Conservation (phyloP, 2,113 vertebrate genomes). For the Delphinapterus leucas region DNA sequence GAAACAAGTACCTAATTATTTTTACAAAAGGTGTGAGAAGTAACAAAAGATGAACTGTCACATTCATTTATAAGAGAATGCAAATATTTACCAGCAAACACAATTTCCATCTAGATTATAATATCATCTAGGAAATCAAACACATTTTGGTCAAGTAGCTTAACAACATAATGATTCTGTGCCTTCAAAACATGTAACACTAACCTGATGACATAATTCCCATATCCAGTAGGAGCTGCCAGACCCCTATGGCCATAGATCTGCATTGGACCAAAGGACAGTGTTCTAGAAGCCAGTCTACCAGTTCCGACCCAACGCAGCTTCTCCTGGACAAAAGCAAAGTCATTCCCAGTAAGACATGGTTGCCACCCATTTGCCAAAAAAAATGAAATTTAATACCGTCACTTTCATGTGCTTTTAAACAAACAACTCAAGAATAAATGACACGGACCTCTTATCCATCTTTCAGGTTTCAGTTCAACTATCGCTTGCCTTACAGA, state of each 20-base stretch:
- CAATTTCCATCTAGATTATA: background rate
- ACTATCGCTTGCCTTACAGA: background rate
- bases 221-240: slow-evolving; percentile 97
- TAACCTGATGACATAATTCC: slow-evolving; percentile 95
- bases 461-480: background rate
- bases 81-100: slow-evolving; percentile 6
- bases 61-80: slow-evolving; percentile 55
- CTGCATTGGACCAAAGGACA: slow-evolving; percentile 93
- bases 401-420: background rate
- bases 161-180: background rate
- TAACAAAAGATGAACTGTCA: slow-evolving; percentile 37
- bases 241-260: slow-evolving; percentile 91
- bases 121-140: background rate
- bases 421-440: slow-evolving; percentile 5
- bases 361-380: background rate
- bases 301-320: slow-evolving; percentile 95
- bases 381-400: background rate
- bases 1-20: slow-evolving; percentile 28
- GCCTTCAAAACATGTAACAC: slow-evolving; percentile 37
- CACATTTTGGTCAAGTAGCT: background rate
- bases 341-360: background rate
- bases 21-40: slow-evolving; percentile 34
- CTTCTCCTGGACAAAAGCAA: slow-evolving; percentile 87
- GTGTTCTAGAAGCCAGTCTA: slow-evolving; percentile 96
- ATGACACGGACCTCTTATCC: background rate